Evolutionary conservation across 2,888 invertebrate species (phyloP).

Genomic region (Drosophila robusta): DNA sequence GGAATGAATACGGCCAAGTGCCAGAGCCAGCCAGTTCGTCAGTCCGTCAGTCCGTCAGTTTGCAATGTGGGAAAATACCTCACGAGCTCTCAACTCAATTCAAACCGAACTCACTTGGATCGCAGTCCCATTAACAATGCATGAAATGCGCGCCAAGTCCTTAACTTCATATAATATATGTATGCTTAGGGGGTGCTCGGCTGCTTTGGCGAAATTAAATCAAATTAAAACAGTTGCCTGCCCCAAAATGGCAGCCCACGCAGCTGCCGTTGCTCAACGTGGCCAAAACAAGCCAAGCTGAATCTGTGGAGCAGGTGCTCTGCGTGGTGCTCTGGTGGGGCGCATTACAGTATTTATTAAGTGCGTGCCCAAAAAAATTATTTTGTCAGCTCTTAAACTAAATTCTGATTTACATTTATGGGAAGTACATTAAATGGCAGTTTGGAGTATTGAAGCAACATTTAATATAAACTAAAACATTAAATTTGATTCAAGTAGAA

Average conservation of each 20-base stretch:
- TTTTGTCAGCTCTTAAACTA: constrained; percentile 2
- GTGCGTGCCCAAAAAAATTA: constrained; percentile 4
- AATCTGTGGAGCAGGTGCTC: constrained; percentile 6
- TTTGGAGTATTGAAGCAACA: neutral
- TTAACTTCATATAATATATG: constrained; percentile 57
- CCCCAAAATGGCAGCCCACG: constrained; percentile 70
- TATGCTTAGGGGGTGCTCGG: constrained; percentile 4
- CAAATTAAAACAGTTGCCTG: constrained; percentile 31
- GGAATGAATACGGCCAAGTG: constrained; percentile 61
- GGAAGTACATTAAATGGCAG: neutral
- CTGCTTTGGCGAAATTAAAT: constrained; percentile 30
- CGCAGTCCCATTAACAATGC: constrained; percentile 57
- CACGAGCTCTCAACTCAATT: constrained; percentile 21
- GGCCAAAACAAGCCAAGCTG: constrained; percentile 26
- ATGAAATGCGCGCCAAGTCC: constrained; percentile 69
- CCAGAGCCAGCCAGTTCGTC: constrained; percentile 23
- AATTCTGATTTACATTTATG: constrained; percentile 7
- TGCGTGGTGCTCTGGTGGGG: neutral
- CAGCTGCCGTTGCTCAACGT: constrained; percentile 50
- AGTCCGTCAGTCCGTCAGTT: constrained; percentile 8
- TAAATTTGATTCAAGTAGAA: too few species aligned
- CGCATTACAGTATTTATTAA: constrained; percentile 18
- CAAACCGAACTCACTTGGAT: constrained; percentile 24
- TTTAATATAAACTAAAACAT: too few species aligned
- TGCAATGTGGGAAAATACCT: constrained; percentile 68